Evolutionary conservation across 1,140 invertebrate species (phyloP), one percentile per base, ranked within the genome.

Genomic region (Aricia agestis): DNA sequence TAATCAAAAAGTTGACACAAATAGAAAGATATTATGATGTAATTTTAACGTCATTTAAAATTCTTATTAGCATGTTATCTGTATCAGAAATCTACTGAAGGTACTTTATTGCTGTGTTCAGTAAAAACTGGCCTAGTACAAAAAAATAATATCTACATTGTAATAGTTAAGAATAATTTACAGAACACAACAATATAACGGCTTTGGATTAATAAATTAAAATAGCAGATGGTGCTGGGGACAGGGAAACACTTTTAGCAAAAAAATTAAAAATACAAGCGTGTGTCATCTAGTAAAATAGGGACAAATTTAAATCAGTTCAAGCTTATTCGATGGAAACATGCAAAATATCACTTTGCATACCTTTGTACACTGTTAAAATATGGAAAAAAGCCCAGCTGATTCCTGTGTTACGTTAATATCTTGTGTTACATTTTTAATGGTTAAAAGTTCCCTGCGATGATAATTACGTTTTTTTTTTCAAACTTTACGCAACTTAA

Each of bases 171-270:
- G 11, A 15, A 17, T 25, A 17, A 17, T 63, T 63, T 25, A 63
- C 59, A 63, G 59, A 63, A 63, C 59, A 25, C 59, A 63, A 19
- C 59, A 19, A 18, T 59, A 59, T 18, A 17, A n/a, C n/a, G 1
- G 68, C 68, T 36, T 41, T 6, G 17, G 19, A 63, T 36, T 61
- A 69, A 67, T 13, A 71, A 57, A 67, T 63, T 31, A 67, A 32
- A 69, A 19, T 59, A 63, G 59, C 52, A 31, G 52, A 68, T 31
- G 15, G 36, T 59, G 58, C 58, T 41, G 68, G 67, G 68, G 32
- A 52, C 31, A 36, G 68, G 57, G 36, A 13, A 63, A 63, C 18
- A 63, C 17, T 25, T 63, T 63, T 63, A 58, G 59, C 52, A 58
- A 61, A 52, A 69, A 69, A 67, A 31, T 36, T 45, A 19, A 15